Evolutionary conservation across 2,888 invertebrate genomes (phyloP).

Genomic region (Caenorhabditis becei): DNA sequence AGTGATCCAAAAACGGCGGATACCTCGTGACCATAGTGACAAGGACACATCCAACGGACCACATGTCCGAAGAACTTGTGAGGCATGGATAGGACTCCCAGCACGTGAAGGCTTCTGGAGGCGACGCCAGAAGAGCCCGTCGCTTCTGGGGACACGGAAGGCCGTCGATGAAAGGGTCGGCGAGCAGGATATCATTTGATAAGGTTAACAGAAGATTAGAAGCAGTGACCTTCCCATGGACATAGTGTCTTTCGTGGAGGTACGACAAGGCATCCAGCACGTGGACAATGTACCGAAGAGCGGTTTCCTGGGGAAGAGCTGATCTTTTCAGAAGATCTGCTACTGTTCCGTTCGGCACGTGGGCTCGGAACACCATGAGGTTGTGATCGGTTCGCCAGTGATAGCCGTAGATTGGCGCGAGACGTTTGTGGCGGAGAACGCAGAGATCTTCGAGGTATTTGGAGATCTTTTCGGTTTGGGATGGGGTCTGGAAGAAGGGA

Average conservation of each 20-base stretch:
- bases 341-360: slow-evolving; percentile 65
- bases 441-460: slow-evolving; percentile 45
- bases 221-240: slow-evolving; percentile 67
- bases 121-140: slow-evolving; percentile 61
- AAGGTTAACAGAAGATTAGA: slow-evolving; percentile 67
- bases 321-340: slow-evolving; percentile 63
- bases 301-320: slow-evolving; percentile 46
- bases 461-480: slow-evolving; percentile 10
- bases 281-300: slow-evolving; percentile 60
- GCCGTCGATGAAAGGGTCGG: slow-evolving; percentile 58
- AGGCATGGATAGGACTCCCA: slow-evolving; percentile 49
- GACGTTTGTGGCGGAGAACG: slow-evolving; percentile 49
- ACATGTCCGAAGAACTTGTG: slow-evolving; percentile 63
- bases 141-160: slow-evolving; percentile 57
- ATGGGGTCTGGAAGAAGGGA: background rate
- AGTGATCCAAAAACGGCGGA: slow-evolving; percentile 69
- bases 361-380: slow-evolving; percentile 60
- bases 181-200: slow-evolving; percentile 65
- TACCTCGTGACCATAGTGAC: slow-evolving; percentile 71
- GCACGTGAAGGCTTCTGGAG: slow-evolving; percentile 65
- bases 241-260: slow-evolving; percentile 54
- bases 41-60: slow-evolving; percentile 68
- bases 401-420: slow-evolving; percentile 54
- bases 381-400: slow-evolving; percentile 27
- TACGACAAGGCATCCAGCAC: slow-evolving; percentile 58